Evolutionary conservation across 2,797 vertebrate species (phyloP).

Genomic region (Lateolabrax maculatus): DNA sequence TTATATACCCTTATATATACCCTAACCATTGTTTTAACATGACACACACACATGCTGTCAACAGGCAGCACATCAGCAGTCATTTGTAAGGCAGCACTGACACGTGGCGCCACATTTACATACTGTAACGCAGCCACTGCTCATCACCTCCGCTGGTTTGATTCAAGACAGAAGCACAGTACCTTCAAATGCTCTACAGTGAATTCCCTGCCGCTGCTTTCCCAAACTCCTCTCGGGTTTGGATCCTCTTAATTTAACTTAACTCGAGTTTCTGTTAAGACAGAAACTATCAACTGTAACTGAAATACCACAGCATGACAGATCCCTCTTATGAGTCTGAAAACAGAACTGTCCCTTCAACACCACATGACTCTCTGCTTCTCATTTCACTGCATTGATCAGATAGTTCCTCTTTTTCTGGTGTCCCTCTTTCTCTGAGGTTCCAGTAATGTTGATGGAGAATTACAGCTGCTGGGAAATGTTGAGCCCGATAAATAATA

Average conservation of each 20-base stretch:
- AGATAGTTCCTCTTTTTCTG: conserved; percentile 51
- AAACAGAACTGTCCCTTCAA: conserved; percentile 9
- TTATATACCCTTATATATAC: no score
- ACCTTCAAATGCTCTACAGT: neutral
- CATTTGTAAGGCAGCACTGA: conserved; percentile 13
- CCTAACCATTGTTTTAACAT: neutral
- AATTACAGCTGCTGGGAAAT: conserved; percentile 36
- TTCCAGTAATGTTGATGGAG: conserved; percentile 38
- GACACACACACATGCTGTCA: neutral
- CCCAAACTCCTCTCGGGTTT: conserved; percentile 4
- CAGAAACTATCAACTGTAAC: conserved; percentile 37
- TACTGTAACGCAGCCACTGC: neutral
- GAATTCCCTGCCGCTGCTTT: conserved; percentile 26
- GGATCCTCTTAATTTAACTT: conserved; percentile 7
- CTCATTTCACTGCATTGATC: neutral
- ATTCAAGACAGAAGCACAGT: neutral
- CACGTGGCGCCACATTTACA: neutral
- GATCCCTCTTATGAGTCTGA: conserved; percentile 1
- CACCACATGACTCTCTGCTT: conserved; percentile 9
- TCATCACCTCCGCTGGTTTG: conserved; percentile 12
- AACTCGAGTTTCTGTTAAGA: conserved; percentile 17
- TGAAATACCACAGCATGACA: conserved; percentile 16
- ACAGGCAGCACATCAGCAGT: neutral
- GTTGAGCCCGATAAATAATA: neutral
- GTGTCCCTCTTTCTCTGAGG: neutral